Evolutionary conservation across 2,113 vertebrate species (phyloP).

Genomic region (Heterotilapia buettikoferi): DNA sequence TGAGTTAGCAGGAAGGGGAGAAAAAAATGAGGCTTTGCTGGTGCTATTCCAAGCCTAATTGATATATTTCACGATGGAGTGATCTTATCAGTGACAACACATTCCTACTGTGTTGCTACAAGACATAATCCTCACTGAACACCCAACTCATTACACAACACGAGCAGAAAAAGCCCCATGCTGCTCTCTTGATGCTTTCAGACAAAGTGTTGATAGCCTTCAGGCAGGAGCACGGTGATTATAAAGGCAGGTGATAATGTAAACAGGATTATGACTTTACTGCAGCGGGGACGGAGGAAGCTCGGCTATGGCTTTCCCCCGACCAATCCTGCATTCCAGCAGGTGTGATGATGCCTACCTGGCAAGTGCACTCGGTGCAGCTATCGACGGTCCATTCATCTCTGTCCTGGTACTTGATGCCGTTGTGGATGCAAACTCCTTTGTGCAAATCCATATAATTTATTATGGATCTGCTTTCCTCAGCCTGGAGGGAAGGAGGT

Average conservation of each 20-base stretch:
- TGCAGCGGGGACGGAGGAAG: neutral
- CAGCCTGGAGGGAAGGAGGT: slow-evolving; percentile 64
- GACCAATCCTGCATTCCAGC: slow-evolving; percentile 6
- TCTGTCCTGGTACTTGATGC: slow-evolving; percentile 79
- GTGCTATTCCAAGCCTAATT: slow-evolving; percentile 27
- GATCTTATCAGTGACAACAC: slow-evolving; percentile 18
- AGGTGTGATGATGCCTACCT: slow-evolving; percentile 73
- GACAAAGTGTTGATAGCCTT: slow-evolving; percentile 1
- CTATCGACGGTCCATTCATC: slow-evolving; percentile 93
- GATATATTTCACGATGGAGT: slow-evolving; percentile 16
- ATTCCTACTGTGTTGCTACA: slow-evolving; percentile 14
- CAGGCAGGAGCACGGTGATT: neutral
- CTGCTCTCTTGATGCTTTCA: slow-evolving; percentile 15
- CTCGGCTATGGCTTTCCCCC: neutral
- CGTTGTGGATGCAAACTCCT: slow-evolving; percentile 84
- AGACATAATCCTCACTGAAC: slow-evolving; percentile 7
- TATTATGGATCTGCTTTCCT: slow-evolving; percentile 73
- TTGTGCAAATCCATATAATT: slow-evolving; percentile 68
- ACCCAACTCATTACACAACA: slow-evolving; percentile 24
- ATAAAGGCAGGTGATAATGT: neutral
- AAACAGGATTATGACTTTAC: slow-evolving; percentile 33
- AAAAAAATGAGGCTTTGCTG: neutral
- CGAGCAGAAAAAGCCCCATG: neutral
- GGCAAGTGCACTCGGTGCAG: slow-evolving; percentile 95
- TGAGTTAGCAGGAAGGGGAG: neutral